phyloP scores from a whole-genome alignment of 1,140 invertebrate genomes.

The Latrodectus geometricus region DNA sequence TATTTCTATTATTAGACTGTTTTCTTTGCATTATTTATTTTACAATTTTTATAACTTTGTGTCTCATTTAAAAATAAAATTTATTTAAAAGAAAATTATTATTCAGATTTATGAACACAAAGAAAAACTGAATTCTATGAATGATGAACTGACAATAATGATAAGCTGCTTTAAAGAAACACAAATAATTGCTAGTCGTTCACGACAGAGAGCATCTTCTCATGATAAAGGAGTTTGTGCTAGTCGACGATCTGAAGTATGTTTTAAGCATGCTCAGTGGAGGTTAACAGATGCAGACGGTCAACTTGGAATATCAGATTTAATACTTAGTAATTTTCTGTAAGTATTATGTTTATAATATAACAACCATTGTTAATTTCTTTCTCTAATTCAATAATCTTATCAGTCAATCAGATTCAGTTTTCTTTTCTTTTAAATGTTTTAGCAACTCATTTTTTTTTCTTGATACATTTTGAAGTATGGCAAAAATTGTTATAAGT shows the following conservation, averaged over 20 bases:
- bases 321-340: slow-evolving; percentile 95
- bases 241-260: slow-evolving; percentile 94
- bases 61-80: too few relatives aligned
- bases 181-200: slow-evolving; percentile 73
- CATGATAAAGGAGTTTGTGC: slow-evolving; percentile 75
- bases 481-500: too few relatives aligned
- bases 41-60: too few relatives aligned
- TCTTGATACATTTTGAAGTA: too few relatives aligned
- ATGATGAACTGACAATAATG: slow-evolving; percentile 94
- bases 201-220: slow-evolving; percentile 60
- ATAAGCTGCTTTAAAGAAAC: slow-evolving; percentile 87
- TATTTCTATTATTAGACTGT: too few relatives aligned
- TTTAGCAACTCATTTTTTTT: too few relatives aligned
- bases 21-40: too few relatives aligned
- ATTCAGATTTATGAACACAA: slow-evolving; percentile 75
- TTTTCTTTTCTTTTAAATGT: too few relatives aligned
- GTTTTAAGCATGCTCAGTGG: slow-evolving; percentile 99
- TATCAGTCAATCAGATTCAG: too few relatives aligned
- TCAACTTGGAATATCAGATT: slow-evolving; percentile 95
- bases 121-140: slow-evolving; percentile 84
- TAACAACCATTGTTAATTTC: too few relatives aligned
- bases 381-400: too few relatives aligned
- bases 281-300: slow-evolving; percentile 96
- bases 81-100: not conserved
- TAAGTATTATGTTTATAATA: slow-evolving; percentile 71